Base-by-base conservation (phyloP, 2,888 invertebrate genomes). In the Archips xylosteana region DNA sequence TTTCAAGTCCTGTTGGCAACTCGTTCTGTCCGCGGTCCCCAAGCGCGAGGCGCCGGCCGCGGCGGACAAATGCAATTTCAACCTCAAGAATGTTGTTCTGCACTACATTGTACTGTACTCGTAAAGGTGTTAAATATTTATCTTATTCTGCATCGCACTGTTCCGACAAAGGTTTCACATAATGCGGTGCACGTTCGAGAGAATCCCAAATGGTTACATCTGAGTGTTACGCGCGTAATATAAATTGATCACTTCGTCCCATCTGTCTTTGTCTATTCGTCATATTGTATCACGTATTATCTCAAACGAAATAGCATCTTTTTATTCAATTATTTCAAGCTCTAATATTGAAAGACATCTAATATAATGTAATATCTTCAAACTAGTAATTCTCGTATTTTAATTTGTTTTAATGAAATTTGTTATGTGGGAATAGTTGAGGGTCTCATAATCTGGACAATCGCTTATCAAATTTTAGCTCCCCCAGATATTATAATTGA, bases 31-130 rank as follows among this genome's bases (percentile, higher is more conserved):
- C 32, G 57, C 5, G 57, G 51, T 54, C 51, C 15, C 51, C 13
- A n/a, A 13, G n/a, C 49, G 51, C 51, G 49, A 49, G 49, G 15
- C 23, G 13, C 49, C 49, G 32, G 63, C 47, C 32, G 32, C 34
- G 13, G 32, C 32, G 47, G 47, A 63, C 63, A 63, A 63, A 63
- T 63, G 63, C 63, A 63, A 63, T 63, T 63, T 57, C 32, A 4
- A 12, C n/a, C 34, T 12, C 47, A 34, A 47, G 13, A 32, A 47
- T 47, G 47, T 63, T 63, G 63, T 32, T 63, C 32, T n/a, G 63
- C 51, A 54, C 51, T 54, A 15, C 57, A 57, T 57, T 57, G 57
- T 57, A 23, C 23, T 23, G 5, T 23, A 23, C 32, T 32, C 23
- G 51, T 57, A 57, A 57, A 32, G 32, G 8, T 57, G 57, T 57